Percentiles rank a stretch among this genome's conserved stretches.
These are phyloP conservation scores for Pseudomyrmex sp. DNA, from an alignment of 1,140 invertebrate genomes.

Conservation along the genomic window DNA sequence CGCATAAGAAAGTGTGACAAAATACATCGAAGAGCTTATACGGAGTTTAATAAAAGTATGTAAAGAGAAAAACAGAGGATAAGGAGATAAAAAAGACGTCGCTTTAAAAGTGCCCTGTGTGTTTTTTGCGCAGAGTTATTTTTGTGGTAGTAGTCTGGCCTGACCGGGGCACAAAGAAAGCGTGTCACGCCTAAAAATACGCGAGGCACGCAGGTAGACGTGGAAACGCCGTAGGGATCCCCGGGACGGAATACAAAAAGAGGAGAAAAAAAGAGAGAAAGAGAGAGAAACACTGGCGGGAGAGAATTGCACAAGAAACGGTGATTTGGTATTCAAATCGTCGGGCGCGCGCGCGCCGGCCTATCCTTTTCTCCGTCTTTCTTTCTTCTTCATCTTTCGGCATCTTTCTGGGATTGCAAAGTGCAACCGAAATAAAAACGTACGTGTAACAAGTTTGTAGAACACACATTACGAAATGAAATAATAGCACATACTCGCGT, in stretches of 20 bases:
- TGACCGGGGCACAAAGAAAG: slow-evolving; percentile 71
- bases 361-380: slow-evolving; percentile 44
- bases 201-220: slow-evolving; percentile 74
- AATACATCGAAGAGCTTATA: background rate
- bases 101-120: slow-evolving; percentile 30
- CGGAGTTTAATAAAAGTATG: background rate
- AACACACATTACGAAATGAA: no score
- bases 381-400: background rate
- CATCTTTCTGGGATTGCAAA: background rate
- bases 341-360: slow-evolving; percentile 69
- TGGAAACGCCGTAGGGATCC: slow-evolving; percentile 72
- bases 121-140: slow-evolving; percentile 56
- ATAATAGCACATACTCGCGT: no score
- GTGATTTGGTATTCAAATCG: slow-evolving; percentile 83
- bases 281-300: slow-evolving; percentile 46
- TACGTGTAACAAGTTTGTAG: no score
- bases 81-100: background rate
- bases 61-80: background rate
- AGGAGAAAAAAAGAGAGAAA: slow-evolving; percentile 25
- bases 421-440: background rate
- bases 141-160: slow-evolving; percentile 48
- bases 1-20: no score
- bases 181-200: slow-evolving; percentile 83
- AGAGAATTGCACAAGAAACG: slow-evolving; percentile 74
- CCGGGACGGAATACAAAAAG: slow-evolving; percentile 58